A percentile compares a stretch with the other conserved stretches of the same genome.
Conservation (phyloP, 2,888 invertebrate species). For the Conomelus anceps region DNA sequence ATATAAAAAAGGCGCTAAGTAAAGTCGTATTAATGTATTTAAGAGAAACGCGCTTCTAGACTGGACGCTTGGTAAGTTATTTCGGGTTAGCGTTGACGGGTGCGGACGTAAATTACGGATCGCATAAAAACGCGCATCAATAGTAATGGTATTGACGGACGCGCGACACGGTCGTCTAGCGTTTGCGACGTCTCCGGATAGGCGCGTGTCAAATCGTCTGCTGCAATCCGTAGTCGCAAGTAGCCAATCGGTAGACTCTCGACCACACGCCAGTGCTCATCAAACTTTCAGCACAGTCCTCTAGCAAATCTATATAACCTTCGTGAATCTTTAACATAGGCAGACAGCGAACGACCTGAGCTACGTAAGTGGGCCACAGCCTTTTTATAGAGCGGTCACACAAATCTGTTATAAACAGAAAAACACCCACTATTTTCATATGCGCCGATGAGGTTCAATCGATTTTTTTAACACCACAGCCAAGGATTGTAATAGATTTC, state of each 20-base stretch:
- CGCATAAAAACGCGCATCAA: background rate
- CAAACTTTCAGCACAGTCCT: background rate
- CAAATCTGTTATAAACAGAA: background rate
- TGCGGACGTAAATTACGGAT: background rate
- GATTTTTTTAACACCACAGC: too few relatives aligned
- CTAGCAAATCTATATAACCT: background rate
- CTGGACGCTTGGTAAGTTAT: too few relatives aligned
- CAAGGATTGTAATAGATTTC: too few relatives aligned
- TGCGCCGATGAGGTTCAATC: background rate
- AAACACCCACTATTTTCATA: background rate
- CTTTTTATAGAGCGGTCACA: background rate
- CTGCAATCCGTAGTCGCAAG: background rate
- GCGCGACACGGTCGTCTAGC: background rate
- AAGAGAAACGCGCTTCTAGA: background rate
- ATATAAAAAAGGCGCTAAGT: background rate
- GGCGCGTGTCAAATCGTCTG: background rate
- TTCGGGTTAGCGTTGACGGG: too few relatives aligned
- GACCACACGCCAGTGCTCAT: background rate
- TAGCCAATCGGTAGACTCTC: too few relatives aligned
- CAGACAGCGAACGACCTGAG: too few relatives aligned
- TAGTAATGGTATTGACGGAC: background rate
- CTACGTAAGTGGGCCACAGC: background rate
- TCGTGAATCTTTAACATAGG: background rate
- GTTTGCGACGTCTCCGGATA: too few relatives aligned
- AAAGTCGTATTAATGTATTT: background rate